Percentiles rank a stretch among this genome's conserved stretches.
Conservation (phyloP, 2,797 vertebrate species). For the Chelon auratus region DNA sequence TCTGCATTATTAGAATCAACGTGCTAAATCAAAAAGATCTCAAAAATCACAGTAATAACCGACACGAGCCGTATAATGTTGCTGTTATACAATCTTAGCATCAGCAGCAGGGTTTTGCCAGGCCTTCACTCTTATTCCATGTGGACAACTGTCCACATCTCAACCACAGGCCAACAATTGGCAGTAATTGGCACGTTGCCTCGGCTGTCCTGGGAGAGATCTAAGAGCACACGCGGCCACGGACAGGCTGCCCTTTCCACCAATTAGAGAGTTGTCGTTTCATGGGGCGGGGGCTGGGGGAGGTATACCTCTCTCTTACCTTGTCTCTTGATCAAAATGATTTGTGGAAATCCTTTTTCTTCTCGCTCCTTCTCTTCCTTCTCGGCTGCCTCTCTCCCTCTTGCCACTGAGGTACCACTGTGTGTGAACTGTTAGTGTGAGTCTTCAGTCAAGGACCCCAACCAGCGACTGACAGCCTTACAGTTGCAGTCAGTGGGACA, state of each 20-base stretch:
- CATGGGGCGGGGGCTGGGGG: slow-evolving; percentile 76
- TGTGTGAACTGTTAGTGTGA: slow-evolving; percentile 74
- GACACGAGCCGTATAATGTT: slow-evolving; percentile 33
- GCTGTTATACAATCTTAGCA: slow-evolving; percentile 66
- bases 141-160: slow-evolving; percentile 87
- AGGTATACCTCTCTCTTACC: slow-evolving; percentile 75
- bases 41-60: slow-evolving; percentile 17
- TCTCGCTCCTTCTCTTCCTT: slow-evolving; percentile 58
- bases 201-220: slow-evolving; percentile 85
- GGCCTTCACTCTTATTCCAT: slow-evolving; percentile 79
- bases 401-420: slow-evolving; percentile 59
- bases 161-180: slow-evolving; percentile 86
- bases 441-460: slow-evolving; percentile 77
- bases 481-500: slow-evolving; percentile 76
- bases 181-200: slow-evolving; percentile 87
- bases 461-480: slow-evolving; percentile 75
- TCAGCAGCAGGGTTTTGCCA: slow-evolving; percentile 61
- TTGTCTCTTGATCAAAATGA: slow-evolving; percentile 83
- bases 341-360: slow-evolving; percentile 74
- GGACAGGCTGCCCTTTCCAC: slow-evolving; percentile 86
- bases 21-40: slow-evolving; percentile 15
- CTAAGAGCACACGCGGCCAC: slow-evolving; percentile 77
- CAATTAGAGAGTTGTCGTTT: slow-evolving; percentile 85
- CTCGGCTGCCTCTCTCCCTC: slow-evolving; percentile 42
- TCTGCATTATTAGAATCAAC: background rate